Conservation (phyloP, 2,797 vertebrate species). For the Molossus molossus region DNA sequence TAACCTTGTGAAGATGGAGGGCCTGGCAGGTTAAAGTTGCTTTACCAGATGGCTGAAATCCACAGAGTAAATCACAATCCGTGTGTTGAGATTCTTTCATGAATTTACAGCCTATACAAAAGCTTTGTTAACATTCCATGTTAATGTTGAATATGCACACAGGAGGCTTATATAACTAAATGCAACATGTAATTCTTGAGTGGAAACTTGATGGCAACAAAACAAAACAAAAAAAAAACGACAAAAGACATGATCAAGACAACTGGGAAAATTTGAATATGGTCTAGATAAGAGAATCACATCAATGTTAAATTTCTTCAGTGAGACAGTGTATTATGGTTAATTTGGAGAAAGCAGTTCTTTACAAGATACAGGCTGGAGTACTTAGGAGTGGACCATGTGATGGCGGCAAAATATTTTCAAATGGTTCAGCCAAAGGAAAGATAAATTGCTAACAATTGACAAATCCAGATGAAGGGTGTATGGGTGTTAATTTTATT, state of each 20-base stretch:
- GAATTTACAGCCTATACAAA: background rate
- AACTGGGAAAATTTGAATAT: background rate
- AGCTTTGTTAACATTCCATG: background rate
- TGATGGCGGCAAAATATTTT: background rate
- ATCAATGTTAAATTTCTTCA: background rate
- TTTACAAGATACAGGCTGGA: background rate
- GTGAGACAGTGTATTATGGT: background rate
- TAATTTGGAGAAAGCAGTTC: background rate
- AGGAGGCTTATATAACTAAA: background rate
- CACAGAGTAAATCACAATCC: background rate
- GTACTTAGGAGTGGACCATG: background rate
- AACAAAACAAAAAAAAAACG: background rate
- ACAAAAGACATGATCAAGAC: background rate
- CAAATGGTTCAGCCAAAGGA: background rate
- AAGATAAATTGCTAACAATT: background rate
- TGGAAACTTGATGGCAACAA: background rate
- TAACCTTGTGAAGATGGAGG: background rate
- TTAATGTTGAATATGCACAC: background rate
- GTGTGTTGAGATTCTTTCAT: background rate
- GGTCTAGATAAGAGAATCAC: background rate
- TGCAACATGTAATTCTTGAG: background rate
- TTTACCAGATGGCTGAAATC: constrained; percentile 35
- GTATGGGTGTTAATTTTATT: background rate
- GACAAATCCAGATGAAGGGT: background rate
- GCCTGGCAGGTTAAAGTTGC: background rate